phyloP scores from a whole-genome alignment of 30 jellyfish, hydroid and myxozoan species.

The Aurelia aurita complex sp. Pacific region DNA sequence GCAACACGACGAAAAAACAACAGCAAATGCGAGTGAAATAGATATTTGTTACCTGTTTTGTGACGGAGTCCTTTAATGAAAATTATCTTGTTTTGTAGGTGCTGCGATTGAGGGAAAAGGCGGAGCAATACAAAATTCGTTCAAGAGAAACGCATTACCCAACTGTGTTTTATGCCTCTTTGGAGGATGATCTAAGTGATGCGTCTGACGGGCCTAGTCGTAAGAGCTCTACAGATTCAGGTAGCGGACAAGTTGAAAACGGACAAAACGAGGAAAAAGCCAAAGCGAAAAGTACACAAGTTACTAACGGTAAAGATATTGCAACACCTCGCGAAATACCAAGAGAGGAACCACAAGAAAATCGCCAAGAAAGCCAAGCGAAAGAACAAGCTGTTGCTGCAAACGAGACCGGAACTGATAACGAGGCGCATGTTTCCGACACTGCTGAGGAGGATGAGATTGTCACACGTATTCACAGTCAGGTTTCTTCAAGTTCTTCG shows the following conservation, averaged over 20 bases:
- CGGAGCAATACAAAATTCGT: conserved; percentile 50
- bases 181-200: conserved; percentile 37
- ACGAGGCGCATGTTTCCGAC: conserved; percentile 1
- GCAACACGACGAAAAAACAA: too few relatives aligned
- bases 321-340: neutral
- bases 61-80: neutral
- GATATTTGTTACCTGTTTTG: too few relatives aligned
- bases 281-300: neutral
- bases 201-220: conserved; percentile 9
- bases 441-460: conserved; percentile 4
- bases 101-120: conserved; percentile 60
- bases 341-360: neutral
- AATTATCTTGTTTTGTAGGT: conserved; percentile 30
- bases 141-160: conserved; percentile 79
- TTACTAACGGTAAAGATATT: neutral
- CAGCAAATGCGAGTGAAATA: too few relatives aligned
- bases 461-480: conserved; percentile 3
- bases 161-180: conserved; percentile 59
- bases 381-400: conserved; percentile 14
- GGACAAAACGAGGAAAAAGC: neutral
- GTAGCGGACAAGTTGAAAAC: neutral
- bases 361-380: neutral
- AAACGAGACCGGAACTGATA: neutral
- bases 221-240: neutral
- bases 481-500: conserved; percentile 27